These are phyloP conservation scores for Nerophis lumbriciformis DNA, from an alignment of 2,113 vertebrate species.

Conservation along the genomic window DNA sequence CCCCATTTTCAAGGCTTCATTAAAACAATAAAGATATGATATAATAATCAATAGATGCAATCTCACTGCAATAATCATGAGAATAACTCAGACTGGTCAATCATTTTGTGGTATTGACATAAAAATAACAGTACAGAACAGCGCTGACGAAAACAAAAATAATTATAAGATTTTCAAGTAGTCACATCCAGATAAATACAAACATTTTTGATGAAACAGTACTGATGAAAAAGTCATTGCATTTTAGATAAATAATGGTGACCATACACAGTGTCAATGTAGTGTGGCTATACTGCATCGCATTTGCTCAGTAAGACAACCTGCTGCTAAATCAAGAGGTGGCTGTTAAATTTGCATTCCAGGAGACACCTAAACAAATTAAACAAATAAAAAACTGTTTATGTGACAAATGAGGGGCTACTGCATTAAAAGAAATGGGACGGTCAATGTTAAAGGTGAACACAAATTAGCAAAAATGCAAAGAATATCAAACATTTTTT, in stretches of 20 bases:
- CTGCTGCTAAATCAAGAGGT: slow-evolving; percentile 34
- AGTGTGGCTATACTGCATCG: slow-evolving; percentile 47
- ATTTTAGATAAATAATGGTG: slow-evolving; percentile 59
- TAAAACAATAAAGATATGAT: slow-evolving; percentile 13
- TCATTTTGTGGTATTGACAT: slow-evolving; percentile 46
- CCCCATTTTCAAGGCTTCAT: slow-evolving; percentile 25
- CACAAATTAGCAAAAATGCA: too few relatives aligned
- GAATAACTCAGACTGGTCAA: slow-evolving; percentile 48
- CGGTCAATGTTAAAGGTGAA: neutral
- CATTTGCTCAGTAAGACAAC: slow-evolving; percentile 38
- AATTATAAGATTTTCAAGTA: slow-evolving; percentile 71
- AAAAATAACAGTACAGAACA: slow-evolving; percentile 59
- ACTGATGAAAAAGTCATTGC: slow-evolving; percentile 58
- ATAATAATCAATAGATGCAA: slow-evolving; percentile 29
- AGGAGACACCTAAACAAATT: slow-evolving; percentile 13
- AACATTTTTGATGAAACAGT: slow-evolving; percentile 67
- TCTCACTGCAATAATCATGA: slow-evolving; percentile 37
- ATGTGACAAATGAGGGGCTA: neutral
- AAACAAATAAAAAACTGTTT: neutral
- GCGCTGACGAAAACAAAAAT: slow-evolving; percentile 44
- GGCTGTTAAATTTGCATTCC: slow-evolving; percentile 39
- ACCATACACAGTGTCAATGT: slow-evolving; percentile 43
- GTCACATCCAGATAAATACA: slow-evolving; percentile 76
- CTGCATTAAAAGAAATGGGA: neutral
- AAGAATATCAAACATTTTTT: neutral